Evolutionary conservation across 2,888 invertebrate genomes (phyloP), one percentile per base, ranked within the genome.

Genomic region (Melolontha melolontha): DNA sequence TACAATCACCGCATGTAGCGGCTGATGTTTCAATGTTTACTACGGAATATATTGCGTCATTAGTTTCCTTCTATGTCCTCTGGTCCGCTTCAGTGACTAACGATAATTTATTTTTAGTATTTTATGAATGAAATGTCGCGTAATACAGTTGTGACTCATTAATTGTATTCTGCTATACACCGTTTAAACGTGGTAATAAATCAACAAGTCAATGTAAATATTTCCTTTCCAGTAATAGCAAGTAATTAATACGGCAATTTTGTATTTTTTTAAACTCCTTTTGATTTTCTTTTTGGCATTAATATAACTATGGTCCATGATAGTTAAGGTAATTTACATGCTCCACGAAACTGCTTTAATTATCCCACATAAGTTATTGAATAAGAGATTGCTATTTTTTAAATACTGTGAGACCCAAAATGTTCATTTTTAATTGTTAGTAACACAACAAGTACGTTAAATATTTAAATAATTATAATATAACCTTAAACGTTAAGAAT

Each of bases 61-160:
- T 16, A 17, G 17, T 55, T 55, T 22, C 55, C 55, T 55, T 55
- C 17, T 52, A 34, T 34, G 52, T 55, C 55, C 55, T 55, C 40
- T 40, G 16, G n/a, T 55, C 10, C 6, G 55, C 16, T 41, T n/a
- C 17, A 12, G 41, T 55, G 41, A 55, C 41, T 55, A 55, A 22
- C 8, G 7, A 17, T 1, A 1, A 16, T 55, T 55, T 55, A 55
- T 55, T 42, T 55, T 55, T 54, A 54, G 54, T 29, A 0, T 12
- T 7, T 54, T 17, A 41, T 55, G 55, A 55, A 55, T 55, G 55
- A 55, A 55, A 10, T 55, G 41, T 41, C 27, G 11, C 22, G 55
- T 55, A 22, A 41, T 40, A 41, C 41, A 16, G 50, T 47, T 47
- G 6, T 55, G 55, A 55, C 41, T 55, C 55, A 55, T 55, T 16